These are phyloP conservation scores for Eupithecia insigniata DNA, from an alignment of 2,888 invertebrate genomes.

Conservation along the genomic window DNA sequence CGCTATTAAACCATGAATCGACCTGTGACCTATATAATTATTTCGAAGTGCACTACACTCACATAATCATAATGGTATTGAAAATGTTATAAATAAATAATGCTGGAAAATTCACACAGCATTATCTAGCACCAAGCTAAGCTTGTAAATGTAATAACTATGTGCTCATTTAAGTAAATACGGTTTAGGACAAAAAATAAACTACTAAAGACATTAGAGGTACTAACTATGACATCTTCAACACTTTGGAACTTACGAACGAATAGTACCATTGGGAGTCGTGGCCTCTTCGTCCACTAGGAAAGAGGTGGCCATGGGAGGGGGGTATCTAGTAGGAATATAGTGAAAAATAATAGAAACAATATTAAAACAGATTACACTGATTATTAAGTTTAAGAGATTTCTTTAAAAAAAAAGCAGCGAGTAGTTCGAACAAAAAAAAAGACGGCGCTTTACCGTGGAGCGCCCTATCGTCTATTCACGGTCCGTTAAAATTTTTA, in stretches of 20 bases:
- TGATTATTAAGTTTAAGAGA: too few relatives aligned
- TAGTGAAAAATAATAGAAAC: not conserved
- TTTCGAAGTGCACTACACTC: not conserved
- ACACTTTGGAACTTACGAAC: conserved; percentile 51
- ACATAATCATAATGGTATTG: not conserved
- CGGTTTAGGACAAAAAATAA: conserved; percentile 16
- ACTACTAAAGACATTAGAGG: not conserved
- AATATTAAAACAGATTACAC: not conserved
- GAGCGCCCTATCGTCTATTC: too few relatives aligned
- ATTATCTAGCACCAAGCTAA: too few relatives aligned
- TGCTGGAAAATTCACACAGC: too few relatives aligned
- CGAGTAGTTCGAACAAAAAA: too few relatives aligned
- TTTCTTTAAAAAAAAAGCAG: too few relatives aligned
- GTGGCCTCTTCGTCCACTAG: conserved; percentile 56
- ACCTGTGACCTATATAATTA: too few relatives aligned
- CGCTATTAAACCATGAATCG: too few relatives aligned
- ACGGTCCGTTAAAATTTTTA: too few relatives aligned
- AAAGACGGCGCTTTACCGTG: too few relatives aligned
- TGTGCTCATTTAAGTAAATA: not conserved
- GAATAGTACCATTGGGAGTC: conserved; percentile 46
- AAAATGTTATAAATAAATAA: too few relatives aligned
- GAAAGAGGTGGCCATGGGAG: conserved; percentile 57
- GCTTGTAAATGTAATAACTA: not conserved
- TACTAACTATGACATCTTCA: conserved; percentile 13
- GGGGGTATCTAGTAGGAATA: conserved; percentile 54